These are phyloP conservation scores for Eurypyga helias DNA, from an alignment of 2,113 vertebrate species.

Conservation along the genomic window DNA sequence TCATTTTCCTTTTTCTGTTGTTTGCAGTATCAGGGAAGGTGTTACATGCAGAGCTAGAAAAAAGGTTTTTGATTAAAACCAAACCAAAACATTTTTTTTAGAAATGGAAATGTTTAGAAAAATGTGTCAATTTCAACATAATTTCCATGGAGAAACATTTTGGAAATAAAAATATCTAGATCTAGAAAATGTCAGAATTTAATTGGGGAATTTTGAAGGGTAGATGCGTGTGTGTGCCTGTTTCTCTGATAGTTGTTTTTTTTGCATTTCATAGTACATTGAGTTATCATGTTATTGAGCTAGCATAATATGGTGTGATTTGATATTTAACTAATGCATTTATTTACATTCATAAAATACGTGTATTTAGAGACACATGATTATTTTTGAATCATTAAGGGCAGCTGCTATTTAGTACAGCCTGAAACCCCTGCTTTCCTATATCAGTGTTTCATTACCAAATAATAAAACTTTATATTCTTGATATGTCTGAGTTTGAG, in stretches of 20 bases:
- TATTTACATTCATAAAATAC: constrained; percentile 9
- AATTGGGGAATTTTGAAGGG: not conserved
- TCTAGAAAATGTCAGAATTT: not conserved
- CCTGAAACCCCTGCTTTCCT: not conserved
- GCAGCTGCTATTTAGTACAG: not conserved
- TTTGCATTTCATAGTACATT: not conserved
- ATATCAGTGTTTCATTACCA: not conserved
- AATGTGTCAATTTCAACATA: not conserved
- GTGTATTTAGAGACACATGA: not conserved
- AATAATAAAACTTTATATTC: not conserved
- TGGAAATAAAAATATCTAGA: not conserved
- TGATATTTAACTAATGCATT: not conserved
- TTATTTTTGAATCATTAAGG: not conserved
- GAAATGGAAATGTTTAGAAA: not conserved
- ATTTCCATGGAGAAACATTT: not conserved
- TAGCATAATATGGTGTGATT: not conserved
- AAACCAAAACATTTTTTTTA: not conserved
- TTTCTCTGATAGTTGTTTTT: not conserved
- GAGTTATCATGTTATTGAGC: not conserved
- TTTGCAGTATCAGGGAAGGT: not conserved
- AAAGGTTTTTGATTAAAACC: not conserved
- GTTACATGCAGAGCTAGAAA: not conserved
- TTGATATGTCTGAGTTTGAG: not conserved
- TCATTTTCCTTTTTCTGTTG: not conserved
- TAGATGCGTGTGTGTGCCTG: not conserved